Evolutionary conservation across 2,113 vertebrate genomes (phyloP), one percentile per base, ranked within the genome.

Genomic region (Rana temporaria): DNA sequence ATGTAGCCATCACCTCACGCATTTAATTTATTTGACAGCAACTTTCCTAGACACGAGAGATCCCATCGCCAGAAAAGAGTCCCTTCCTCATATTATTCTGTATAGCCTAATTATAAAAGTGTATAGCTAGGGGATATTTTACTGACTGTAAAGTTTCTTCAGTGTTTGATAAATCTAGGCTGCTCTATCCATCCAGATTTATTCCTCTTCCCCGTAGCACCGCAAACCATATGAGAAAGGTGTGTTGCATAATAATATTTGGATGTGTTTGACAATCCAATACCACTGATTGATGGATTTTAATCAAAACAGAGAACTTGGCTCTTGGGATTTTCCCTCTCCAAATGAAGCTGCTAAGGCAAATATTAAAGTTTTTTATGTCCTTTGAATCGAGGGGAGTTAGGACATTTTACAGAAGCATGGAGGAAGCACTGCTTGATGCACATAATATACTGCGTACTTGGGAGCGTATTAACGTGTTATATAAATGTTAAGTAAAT

Each of bases 201-300:
- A 75, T 75, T 62, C 72, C 32, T 32, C 72, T 75, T 62, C 72
- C 56, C 72, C 62, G 72, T 75, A 75, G 72, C 56, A 22, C 57
- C 22, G 72, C 72, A 62, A 75, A 75, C 56, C 72, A 75, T 75
- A 56, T 60, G 72, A 75, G 72, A 42, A 75, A 75, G 72, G 72
- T 75, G 72, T 75, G 72, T 60, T 75, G 72, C 72, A 75, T 75
- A 75, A 62, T 75, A 75, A 75, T 75, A 75, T 75, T 75, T 75
- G 72, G 72, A 75, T 75, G 72, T 75, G 56, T 75, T 75, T 62
- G 72, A 75, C 72, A 75, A 75, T 75, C 72, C 72, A 75, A 75
- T 75, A 75, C 72, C 72, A 75, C 56, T 75, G 72, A 75, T 75
- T 75, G 72, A 75, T 75, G 72, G 72, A 60, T 75, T 75, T 75